Percentiles rank a stretch among this genome's conserved stretches.
These are phyloP conservation scores for Turdus rufiventris DNA, from an alignment of 2,113 vertebrate species.

Conservation along the genomic window DNA sequence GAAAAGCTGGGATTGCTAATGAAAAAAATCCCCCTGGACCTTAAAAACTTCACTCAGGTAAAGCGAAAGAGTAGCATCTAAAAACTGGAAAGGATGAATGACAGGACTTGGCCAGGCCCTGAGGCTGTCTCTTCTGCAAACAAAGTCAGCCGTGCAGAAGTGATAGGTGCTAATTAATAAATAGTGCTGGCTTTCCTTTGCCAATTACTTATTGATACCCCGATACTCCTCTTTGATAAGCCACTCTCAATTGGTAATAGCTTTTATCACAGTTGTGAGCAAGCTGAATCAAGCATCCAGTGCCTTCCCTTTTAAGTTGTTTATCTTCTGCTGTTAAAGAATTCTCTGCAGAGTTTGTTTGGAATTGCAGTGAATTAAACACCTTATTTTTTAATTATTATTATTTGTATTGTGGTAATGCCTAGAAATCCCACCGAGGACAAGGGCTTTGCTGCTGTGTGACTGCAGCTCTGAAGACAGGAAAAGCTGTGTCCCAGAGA, in stretches of 20 bases:
- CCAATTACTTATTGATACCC: slow-evolving; percentile 44
- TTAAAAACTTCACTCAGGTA: background rate
- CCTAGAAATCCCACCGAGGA: slow-evolving; percentile 2
- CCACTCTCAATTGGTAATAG: background rate
- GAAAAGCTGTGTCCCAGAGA: background rate
- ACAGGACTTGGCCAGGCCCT: background rate
- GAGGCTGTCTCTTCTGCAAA: background rate
- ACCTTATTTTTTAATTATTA: slow-evolving; percentile 45
- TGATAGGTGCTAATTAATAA: slow-evolving; percentile 43
- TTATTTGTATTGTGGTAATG: slow-evolving; percentile 33
- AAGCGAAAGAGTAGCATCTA: background rate
- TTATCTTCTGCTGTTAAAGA: slow-evolving; percentile 5
- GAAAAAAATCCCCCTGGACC: background rate
- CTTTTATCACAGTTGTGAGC: slow-evolving; percentile 30
- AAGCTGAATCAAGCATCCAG: background rate
- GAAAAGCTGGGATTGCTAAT: background rate
- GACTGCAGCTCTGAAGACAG: background rate
- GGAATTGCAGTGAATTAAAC: slow-evolving; percentile 36
- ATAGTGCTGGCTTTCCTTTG: background rate
- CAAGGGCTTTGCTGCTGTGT: background rate
- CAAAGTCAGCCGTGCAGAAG: background rate
- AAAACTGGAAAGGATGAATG: background rate
- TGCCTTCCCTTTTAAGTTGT: slow-evolving; percentile 34
- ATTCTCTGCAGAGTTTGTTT: slow-evolving; percentile 35
- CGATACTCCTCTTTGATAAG: slow-evolving; percentile 24